Evolutionary conservation across 2,888 invertebrate genomes (phyloP).

Genomic region (Chymomyza amoena): DNA sequence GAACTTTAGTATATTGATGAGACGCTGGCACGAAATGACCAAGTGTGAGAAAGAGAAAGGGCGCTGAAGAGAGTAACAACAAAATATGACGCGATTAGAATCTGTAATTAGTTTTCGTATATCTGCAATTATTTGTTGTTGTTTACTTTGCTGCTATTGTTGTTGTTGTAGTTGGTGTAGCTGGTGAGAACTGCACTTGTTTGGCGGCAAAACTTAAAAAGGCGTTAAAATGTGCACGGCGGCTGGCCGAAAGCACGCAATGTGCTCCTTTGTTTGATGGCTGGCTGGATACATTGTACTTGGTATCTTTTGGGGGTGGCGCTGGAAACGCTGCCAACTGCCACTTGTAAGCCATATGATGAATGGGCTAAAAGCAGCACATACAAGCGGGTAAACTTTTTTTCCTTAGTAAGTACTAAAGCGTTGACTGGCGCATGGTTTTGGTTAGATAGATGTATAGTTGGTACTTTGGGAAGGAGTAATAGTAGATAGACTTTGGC

Average conservation of each 20-base stretch:
- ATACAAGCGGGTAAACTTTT: conserved; percentile 32
- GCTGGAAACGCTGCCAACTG: background rate
- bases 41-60: conserved; percentile 15
- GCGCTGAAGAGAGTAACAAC: conserved; percentile 14
- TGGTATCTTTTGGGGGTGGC: conserved; percentile 4
- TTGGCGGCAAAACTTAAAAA: conserved; percentile 72
- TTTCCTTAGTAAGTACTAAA: background rate
- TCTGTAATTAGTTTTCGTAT: conserved; percentile 75
- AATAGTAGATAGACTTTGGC: too few relatives aligned
- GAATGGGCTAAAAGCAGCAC: conserved; percentile 26
- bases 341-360: conserved; percentile 34
- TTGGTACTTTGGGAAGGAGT: too few relatives aligned
- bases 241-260: conserved; percentile 58
- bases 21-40: conserved; percentile 63
- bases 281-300: background rate
- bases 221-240: conserved; percentile 71
- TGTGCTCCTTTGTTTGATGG: conserved; percentile 10
- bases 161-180: conserved; percentile 17
- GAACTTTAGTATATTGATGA: conserved; percentile 67
- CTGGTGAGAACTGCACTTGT: conserved; percentile 67
- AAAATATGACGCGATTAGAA: conserved; percentile 76
- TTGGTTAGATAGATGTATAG: conserved; percentile 26
- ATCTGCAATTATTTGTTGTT: conserved; percentile 64
- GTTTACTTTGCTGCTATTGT: conserved; percentile 24
- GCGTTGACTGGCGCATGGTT: background rate